Base-by-base conservation (phyloP, 2,113 vertebrate species). In the Larimichthys polyactis region DNA sequence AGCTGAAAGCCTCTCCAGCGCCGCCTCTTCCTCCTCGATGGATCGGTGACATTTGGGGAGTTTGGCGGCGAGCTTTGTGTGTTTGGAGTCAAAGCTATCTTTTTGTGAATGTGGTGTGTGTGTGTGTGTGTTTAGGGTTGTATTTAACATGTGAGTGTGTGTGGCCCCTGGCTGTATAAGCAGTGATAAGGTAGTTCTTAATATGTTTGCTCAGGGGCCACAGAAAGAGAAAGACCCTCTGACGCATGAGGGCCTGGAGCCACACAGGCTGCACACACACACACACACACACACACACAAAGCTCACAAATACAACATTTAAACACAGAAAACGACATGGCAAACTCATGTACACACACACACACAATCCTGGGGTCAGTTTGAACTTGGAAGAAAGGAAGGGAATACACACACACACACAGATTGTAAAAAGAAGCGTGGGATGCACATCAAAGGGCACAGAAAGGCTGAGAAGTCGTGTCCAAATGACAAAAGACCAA, bases 141-240 rank as follows among this genome's bases (percentile, higher is more conserved):
- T 79, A 36, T 88, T 89, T 87, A 82, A 83, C 46, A 75, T 87
- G 78, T 87, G 79, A 91, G 89, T 27, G 85, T 79, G 79, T 92
- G 89, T 32, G 85, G 73, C 54, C 81, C 81, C 70, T 76, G 83
- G 87, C 92, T 94, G 93, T 94, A 87, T 90, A 94, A 94, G 94
- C 91, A 92, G 90, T 94, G 94, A 95, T 95, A 94, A 93, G 94
- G 86, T 86, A 72, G 74, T 87, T 94, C 91, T 95, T 95, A 95
- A 95, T 95, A 92, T 95, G 93, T 95, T 95, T 95, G 93, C 91
- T 88, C 51, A 93, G 91, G 91, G 87, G 91, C 92, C 93, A 89
- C 87, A 90, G 80, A 75, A 68, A 93, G 68, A 94, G 90, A 94
- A 94, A 93, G 91, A 74, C 87, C 72, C 92, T 94, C 92, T 95